phyloP scores from a whole-genome alignment of 2,888 invertebrate species.

The Eucera pruinosa region DNA sequence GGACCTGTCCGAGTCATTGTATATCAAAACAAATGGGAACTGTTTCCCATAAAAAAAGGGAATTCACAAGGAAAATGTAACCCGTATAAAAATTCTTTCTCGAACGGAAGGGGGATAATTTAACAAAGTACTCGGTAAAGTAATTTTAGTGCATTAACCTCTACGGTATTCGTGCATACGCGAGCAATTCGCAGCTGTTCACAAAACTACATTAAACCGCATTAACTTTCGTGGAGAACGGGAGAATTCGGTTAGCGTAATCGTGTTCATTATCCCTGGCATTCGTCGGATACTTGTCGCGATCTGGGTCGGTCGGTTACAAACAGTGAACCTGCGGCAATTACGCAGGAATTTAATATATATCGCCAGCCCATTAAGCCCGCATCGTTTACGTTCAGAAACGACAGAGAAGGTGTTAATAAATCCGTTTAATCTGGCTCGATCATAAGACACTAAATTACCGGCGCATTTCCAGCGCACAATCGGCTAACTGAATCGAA shows the following conservation, averaged over 20 bases:
- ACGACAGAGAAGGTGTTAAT: constrained; percentile 16
- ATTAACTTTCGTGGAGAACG: constrained; percentile 13
- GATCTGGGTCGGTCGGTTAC: constrained; percentile 14
- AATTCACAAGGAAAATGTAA: too few relatives aligned
- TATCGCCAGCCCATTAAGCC: not conserved
- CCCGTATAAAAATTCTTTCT: too few relatives aligned
- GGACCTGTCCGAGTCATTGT: too few relatives aligned
- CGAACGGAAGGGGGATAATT: too few relatives aligned
- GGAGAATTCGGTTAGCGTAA: constrained; percentile 25
- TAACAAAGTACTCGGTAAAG: too few relatives aligned
- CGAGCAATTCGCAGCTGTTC: not conserved
- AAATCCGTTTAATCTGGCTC: constrained; percentile 15
- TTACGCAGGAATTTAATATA: constrained; percentile 22
- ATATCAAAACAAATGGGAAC: too few relatives aligned
- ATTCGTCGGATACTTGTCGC: constrained; percentile 17
- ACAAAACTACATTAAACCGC: constrained; percentile 11
- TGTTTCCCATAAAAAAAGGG: too few relatives aligned
- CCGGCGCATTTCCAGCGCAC: not conserved
- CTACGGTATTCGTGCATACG: not conserved
- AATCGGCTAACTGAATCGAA: constrained; percentile 3
- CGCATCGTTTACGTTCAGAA: constrained; percentile 14
- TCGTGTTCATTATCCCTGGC: constrained; percentile 19
- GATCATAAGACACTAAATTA: constrained; percentile 36
- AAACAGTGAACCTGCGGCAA: not conserved
- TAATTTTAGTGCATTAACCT: too few relatives aligned